Conservation (phyloP, 1,140 invertebrate species). For the Steinernema feltiae region DNA sequence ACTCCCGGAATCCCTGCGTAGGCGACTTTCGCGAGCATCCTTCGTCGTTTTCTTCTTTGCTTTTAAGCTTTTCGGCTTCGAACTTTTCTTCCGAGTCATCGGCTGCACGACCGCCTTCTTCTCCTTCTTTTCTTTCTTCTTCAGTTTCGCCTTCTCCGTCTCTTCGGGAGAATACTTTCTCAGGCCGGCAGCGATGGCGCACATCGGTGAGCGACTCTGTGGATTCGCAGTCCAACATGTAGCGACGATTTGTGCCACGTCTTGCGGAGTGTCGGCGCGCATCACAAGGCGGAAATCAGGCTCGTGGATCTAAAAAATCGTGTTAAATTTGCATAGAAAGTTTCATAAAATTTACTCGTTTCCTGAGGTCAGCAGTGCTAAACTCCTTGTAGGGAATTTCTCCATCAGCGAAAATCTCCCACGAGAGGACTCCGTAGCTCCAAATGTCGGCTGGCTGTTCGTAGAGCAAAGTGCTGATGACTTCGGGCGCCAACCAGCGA, state of each 20-base stretch:
- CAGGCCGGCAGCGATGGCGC: too few species aligned
- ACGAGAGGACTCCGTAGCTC: conserved; percentile 17
- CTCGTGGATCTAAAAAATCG: neutral
- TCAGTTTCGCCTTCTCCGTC: too few species aligned
- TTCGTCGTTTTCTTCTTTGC: too few species aligned
- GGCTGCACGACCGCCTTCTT: too few species aligned
- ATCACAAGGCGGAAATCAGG: neutral
- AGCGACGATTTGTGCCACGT: neutral
- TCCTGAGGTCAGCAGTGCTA: neutral
- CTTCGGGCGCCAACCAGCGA: conserved; percentile 39
- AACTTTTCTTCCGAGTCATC: too few species aligned
- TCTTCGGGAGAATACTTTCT: too few species aligned
- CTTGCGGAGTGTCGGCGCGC: neutral
- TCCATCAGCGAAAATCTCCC: neutral
- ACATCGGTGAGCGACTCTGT: neutral
- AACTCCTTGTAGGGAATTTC: conserved; percentile 3
- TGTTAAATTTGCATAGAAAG: neutral
- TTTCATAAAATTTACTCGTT: neutral
- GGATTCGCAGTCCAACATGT: neutral
- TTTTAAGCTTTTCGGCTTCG: too few species aligned
- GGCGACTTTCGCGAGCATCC: too few species aligned
- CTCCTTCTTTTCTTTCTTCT: too few species aligned
- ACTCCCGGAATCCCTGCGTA: too few species aligned
- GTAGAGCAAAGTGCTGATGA: conserved; percentile 20
- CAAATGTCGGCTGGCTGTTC: conserved; percentile 37